These are phyloP conservation scores for Pangasius djambal DNA, from an alignment of 2,797 vertebrate species.

Conservation along the genomic window DNA sequence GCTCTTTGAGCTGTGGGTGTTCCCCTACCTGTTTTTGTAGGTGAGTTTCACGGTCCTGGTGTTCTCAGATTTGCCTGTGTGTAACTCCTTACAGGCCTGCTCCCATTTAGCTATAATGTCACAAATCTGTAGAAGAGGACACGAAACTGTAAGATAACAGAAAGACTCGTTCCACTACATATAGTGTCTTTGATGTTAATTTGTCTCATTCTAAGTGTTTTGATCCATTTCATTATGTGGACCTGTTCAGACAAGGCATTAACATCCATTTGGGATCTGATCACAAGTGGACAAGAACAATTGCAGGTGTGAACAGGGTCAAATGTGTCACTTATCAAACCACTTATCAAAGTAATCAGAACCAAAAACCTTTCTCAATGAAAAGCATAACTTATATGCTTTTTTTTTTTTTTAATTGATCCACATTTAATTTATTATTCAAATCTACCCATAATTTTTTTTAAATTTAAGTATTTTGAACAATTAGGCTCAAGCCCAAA, in stretches of 20 bases:
- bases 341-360: neutral
- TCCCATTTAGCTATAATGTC: conserved; percentile 99
- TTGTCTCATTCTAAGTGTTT: neutral
- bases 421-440: neutral
- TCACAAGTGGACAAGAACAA: neutral
- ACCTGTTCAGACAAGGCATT: neutral
- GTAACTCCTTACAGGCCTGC: conserved; percentile 92
- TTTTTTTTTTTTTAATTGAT: too few species aligned
- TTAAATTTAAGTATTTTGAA: neutral
- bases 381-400: neutral
- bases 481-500: neutral
- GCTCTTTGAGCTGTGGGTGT: neutral
- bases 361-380: neutral
- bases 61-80: conserved; percentile 92
- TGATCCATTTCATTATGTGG: neutral
- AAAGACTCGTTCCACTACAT: neutral
- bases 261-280: neutral
- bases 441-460: too few species aligned
- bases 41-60: conserved; percentile 92
- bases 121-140: conserved; percentile 81
- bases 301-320: neutral
- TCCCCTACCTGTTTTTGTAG: conserved; percentile 92
- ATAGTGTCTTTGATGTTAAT: neutral
- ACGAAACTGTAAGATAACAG: neutral
- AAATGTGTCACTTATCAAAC: neutral